phyloP scores from a whole-genome alignment of 2,797 vertebrate species.

The Sebastes steindachneri region DNA sequence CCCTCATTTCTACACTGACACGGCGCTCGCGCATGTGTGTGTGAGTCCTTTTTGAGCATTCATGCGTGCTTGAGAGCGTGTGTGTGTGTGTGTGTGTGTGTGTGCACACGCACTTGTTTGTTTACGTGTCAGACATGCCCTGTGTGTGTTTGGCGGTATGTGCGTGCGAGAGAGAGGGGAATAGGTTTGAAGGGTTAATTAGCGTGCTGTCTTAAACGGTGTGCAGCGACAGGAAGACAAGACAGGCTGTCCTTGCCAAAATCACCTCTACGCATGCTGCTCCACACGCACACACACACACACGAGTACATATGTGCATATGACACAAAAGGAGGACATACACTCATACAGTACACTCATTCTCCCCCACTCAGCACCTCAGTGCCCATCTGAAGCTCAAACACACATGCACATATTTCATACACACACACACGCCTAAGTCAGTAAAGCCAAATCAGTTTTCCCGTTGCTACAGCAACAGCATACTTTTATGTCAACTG shows the following conservation, averaged over 20 bases:
- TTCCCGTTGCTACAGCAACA: constrained; percentile 95
- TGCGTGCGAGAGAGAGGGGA: neutral
- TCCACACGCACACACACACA: neutral
- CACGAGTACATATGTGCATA: constrained; percentile 9
- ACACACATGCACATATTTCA: constrained; percentile 2
- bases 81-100: constrained; percentile 17
- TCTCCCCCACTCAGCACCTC: constrained; percentile 58
- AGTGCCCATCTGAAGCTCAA: constrained; percentile 15
- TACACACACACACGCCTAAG: constrained; percentile 47
- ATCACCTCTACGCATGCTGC: constrained; percentile 70
- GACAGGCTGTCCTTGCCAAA: constrained; percentile 77
- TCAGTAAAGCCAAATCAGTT: constrained; percentile 89
- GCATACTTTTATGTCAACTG: constrained; percentile 97
- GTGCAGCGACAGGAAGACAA: constrained; percentile 76
- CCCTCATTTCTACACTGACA: constrained; percentile 74
- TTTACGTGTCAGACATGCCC: constrained; percentile 41
- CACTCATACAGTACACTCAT: constrained; percentile 20
- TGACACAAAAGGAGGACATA: constrained; percentile 29
- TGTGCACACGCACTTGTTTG: constrained; percentile 21
- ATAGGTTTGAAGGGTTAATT: constrained; percentile 81
- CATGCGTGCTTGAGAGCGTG: constrained; percentile 45
- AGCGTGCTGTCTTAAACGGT: constrained; percentile 76
- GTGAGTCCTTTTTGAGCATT: constrained; percentile 54
- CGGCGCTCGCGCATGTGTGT: constrained; percentile 7
- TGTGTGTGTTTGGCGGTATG: constrained; percentile 9